Evolutionary conservation across 2,888 invertebrate genomes (phyloP).

Genomic region (Drosophila dives): DNA sequence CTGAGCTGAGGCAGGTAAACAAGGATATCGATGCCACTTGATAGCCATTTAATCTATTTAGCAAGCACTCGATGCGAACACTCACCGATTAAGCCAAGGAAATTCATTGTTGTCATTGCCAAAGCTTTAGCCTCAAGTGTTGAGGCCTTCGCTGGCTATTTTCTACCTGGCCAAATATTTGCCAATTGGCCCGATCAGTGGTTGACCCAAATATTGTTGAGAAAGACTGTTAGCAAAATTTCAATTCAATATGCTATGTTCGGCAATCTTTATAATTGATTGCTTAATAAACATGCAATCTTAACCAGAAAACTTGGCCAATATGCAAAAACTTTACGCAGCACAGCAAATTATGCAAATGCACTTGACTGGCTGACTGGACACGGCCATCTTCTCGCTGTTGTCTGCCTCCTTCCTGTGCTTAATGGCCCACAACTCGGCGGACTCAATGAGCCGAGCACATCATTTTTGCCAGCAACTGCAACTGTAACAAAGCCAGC

Average conservation of each 20-base stretch:
- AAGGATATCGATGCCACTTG: slow-evolving; percentile 56
- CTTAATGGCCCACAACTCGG: slow-evolving; percentile 70
- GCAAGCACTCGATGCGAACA: slow-evolving; percentile 65
- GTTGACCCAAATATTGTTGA: slow-evolving; percentile 20
- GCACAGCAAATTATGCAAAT: slow-evolving; percentile 71
- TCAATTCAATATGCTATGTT: slow-evolving; percentile 53
- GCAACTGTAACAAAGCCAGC: slow-evolving; percentile 16
- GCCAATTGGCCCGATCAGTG: slow-evolving; percentile 25
- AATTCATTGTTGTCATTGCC: slow-evolving; percentile 27
- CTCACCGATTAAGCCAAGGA: slow-evolving; percentile 35
- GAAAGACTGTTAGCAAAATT: slow-evolving; percentile 14
- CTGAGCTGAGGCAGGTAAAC: slow-evolving; percentile 58
- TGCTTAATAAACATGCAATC: slow-evolving; percentile 68
- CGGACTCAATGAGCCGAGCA: slow-evolving; percentile 67
- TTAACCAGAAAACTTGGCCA: slow-evolving; percentile 62
- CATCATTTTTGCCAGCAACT: slow-evolving; percentile 58
- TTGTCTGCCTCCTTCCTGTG: slow-evolving; percentile 35
- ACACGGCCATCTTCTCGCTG: slow-evolving; percentile 20
- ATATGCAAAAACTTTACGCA: slow-evolving; percentile 67
- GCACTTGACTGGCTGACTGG: slow-evolving; percentile 56
- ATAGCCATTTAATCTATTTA: slow-evolving; percentile 69
- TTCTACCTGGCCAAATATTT: slow-evolving; percentile 52
- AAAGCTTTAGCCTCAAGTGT: slow-evolving; percentile 19
- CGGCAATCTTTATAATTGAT: slow-evolving; percentile 65
- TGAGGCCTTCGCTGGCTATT: background rate